Conservation (phyloP, 2,888 invertebrate genomes). For the Ptychoptera albimana region DNA sequence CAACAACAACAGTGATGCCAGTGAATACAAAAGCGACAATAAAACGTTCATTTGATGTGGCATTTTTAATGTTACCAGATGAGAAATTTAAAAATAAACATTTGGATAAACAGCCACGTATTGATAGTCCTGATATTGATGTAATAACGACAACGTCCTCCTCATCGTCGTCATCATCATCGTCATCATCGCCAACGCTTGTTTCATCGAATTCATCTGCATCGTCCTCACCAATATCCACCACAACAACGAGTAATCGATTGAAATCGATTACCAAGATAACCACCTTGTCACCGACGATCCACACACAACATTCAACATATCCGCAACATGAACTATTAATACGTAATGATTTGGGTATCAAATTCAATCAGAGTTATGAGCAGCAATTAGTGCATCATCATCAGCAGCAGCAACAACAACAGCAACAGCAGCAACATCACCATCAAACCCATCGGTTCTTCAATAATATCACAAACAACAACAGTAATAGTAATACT, state of each 20-base stretch:
- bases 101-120: slow-evolving; percentile 28
- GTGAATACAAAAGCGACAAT: slow-evolving; percentile 27
- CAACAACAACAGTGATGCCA: slow-evolving; percentile 1
- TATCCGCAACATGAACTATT: no score
- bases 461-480: not conserved
- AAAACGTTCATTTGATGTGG: slow-evolving; percentile 83
- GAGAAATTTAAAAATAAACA: slow-evolving; percentile 57
- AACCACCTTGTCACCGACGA: no score
- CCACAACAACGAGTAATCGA: slow-evolving; percentile 2
- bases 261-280: no score
- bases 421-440: slow-evolving; percentile 17
- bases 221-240: slow-evolving; percentile 14
- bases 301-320: no score
- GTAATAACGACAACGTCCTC: slow-evolving; percentile 25
- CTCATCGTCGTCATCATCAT: slow-evolving; percentile 23
- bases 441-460: slow-evolving; percentile 5
- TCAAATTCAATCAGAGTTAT: slow-evolving; percentile 17
- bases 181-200: slow-evolving; percentile 4
- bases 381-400: slow-evolving; percentile 6
- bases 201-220: slow-evolving; percentile 26
- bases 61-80: slow-evolving; percentile 77
- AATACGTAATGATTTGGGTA: no score
- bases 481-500: slow-evolving; percentile 3
- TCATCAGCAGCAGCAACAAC: not conserved
- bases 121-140: slow-evolving; percentile 30